Base-by-base conservation (phyloP, 2,113 vertebrate genomes). In the Perognathus longimembris region DNA sequence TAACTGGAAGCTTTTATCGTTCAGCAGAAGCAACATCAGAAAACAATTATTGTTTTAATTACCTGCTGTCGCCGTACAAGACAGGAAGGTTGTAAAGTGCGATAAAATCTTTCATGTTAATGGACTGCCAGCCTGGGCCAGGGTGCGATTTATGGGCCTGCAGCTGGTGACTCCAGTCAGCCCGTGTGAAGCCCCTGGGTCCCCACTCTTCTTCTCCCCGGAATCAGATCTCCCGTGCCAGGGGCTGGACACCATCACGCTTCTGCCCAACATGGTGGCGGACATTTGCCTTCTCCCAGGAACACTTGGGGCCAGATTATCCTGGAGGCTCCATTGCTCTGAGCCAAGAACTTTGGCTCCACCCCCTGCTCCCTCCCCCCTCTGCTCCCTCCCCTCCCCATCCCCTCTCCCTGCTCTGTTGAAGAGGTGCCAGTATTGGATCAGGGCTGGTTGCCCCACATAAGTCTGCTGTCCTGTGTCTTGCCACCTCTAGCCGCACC, bases 41-140 rank as follows among this genome's bases (percentile, higher is more conserved):
- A 97, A 97, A 98, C 97, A 97, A 98, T 98, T 98, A 98, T 95
- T 97, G 96, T 97, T 98, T 98, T 98, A 98, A 98, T 98, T 98
- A 98, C 98, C 97, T 98, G 98, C 98, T 98, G 98, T 98, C 76
- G 30, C 96, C 89, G 90, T 54, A 20, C 96, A 97, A 97, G 97
- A 96, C 97, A 30, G 94, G 96, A 92, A 36, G 20, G 97, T 95
- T 96, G 97, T 95, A 91, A 98, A 98, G 97, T 88, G 95, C 5
- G 32, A 97, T 97, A 96, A 98, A 97, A 97, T 98, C 97, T 97
- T 98, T 97, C 97, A 97, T 94, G 96, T 97, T 97, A 98, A 98
- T 97, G 96, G 97, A 81, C 91, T 97, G 98, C 97, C 97, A 97
- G 97, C 96, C 97, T 94, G 97, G 97, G 96, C 96, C 84, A 93